Evolutionary conservation across 2,113 vertebrate genomes (phyloP).

Genomic region (Trochalopteron elliotii): DNA sequence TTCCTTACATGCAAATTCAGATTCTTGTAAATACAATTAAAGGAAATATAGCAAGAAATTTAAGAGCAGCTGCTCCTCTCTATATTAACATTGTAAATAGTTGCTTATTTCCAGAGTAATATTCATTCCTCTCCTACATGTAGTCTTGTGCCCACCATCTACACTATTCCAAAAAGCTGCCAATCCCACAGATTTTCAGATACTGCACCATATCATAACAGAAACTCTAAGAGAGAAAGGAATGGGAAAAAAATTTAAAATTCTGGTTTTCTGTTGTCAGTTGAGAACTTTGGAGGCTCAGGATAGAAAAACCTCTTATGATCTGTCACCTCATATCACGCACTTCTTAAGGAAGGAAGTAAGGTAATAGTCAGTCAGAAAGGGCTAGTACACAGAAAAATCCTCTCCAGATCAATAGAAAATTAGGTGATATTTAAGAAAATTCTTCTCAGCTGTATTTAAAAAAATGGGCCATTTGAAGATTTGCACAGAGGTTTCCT

Average conservation of each 20-base stretch:
- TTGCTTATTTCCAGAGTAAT: not conserved
- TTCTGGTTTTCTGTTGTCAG: not conserved
- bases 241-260: not conserved
- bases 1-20: not conserved
- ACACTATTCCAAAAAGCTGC: not conserved
- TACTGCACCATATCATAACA: not conserved
- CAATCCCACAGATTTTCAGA: not conserved
- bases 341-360: not conserved
- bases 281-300: not conserved
- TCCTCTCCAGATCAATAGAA: not conserved
- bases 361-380: not conserved
- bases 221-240: not conserved
- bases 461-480: not conserved
- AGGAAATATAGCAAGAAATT: not conserved
- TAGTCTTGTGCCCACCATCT: not conserved
- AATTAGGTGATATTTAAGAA: not conserved
- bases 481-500: not conserved
- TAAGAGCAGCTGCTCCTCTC: not conserved
- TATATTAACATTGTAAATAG: not conserved
- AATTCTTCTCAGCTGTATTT: not conserved
- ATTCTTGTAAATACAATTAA: slow-evolving; percentile 6
- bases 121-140: not conserved
- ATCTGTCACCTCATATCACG: accelerated
- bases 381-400: not conserved
- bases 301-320: not conserved